Percentiles rank a stretch among this genome's conserved stretches.
phyloP scores from a whole-genome alignment of 2,888 invertebrate species.

The Nymphalis c-album region DNA sequence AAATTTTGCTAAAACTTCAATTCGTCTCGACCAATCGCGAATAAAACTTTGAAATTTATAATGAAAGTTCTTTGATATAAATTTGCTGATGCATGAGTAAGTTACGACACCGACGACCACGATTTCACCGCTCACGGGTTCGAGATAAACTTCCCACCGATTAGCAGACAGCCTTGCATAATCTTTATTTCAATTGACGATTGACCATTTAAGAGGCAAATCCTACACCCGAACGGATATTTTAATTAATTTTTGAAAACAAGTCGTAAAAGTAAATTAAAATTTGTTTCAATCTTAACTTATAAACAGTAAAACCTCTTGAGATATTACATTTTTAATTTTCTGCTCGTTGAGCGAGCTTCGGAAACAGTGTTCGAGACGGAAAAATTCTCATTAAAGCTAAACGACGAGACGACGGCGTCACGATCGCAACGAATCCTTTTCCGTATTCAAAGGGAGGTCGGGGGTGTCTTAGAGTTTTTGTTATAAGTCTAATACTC shows the following conservation, averaged over 20 bases:
- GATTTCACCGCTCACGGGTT: conserved; percentile 36
- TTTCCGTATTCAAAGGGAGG: conserved; percentile 29
- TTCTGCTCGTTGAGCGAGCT: conserved; percentile 67
- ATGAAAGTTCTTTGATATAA: conserved; percentile 40
- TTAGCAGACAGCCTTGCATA: conserved; percentile 4
- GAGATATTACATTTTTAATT: conserved; percentile 67
- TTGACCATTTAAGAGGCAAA: conserved; percentile 19
- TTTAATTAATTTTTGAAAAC: conserved; percentile 33
- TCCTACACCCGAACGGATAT: conserved; percentile 9
- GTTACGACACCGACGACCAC: conserved; percentile 34
- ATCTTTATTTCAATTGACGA: conserved; percentile 18
- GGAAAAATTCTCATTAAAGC: conserved; percentile 56
- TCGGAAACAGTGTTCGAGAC: conserved; percentile 61
- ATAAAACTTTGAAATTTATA: conserved; percentile 41
- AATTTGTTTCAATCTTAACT: conserved; percentile 53
- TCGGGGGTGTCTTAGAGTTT: conserved; percentile 25
- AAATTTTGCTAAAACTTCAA: conserved; percentile 39
- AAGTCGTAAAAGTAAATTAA: conserved; percentile 40
- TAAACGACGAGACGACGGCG: conserved; percentile 60
- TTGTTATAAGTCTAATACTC: conserved; percentile 35
- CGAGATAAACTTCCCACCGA: conserved; percentile 28
- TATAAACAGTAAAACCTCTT: conserved; percentile 53
- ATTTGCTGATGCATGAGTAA: conserved; percentile 37
- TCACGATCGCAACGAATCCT: conserved; percentile 50
- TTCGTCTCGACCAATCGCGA: conserved; percentile 39